Evolutionary conservation across 2,113 vertebrate genomes (phyloP), one percentile per base, ranked within the genome.

Genomic region (Planiliza haematocheilus): DNA sequence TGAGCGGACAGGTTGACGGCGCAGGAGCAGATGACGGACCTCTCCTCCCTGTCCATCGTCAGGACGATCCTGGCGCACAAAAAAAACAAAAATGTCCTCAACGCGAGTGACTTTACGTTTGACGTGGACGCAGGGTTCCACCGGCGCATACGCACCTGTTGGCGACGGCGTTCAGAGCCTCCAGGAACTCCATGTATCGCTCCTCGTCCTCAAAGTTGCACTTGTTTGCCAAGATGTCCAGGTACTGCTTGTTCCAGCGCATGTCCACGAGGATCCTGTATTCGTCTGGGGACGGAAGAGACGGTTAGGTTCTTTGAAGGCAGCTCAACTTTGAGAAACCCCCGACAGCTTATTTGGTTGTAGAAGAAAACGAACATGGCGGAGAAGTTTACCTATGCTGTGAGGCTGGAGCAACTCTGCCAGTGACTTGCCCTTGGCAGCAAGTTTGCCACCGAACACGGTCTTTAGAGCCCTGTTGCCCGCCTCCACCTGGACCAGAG

Each of bases 161-260:
- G 55, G 95, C 94, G 4, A 96, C 90, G 20, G 96, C 96, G 58
- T 96, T 95, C 74, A 99, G 83, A 17, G 95, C 94, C 12, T 91
- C 88, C 84, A 97, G 92, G 38, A 97, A 95, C 73, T 97, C 95
- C 38, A 91, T 88, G 66, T 94, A 94, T 62, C 95, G 91, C 7
- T 92, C 92, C 71, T 97, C 95, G 37, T 96, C 93, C 74, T 98
- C 96, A 82, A 97, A 96, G 83, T 92, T 95, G 83, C 95, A 85
- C 0, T 97, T 96, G 93, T 95, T 98, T 74, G 93, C 95, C 70
- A 97, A 86, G 67, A 97, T 95, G 70, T 98, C 95, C 90, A 99
- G 90, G 80, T 96, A 94, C 56, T 98, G 98, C 84, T 96, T 95
- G 85, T 99, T 99, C 97, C 98, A 99, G 10, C 98, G 95, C 90